Conservation (phyloP, 53 echinoderm and acorn worm species). For the Paracentrotus lividus region DNA sequence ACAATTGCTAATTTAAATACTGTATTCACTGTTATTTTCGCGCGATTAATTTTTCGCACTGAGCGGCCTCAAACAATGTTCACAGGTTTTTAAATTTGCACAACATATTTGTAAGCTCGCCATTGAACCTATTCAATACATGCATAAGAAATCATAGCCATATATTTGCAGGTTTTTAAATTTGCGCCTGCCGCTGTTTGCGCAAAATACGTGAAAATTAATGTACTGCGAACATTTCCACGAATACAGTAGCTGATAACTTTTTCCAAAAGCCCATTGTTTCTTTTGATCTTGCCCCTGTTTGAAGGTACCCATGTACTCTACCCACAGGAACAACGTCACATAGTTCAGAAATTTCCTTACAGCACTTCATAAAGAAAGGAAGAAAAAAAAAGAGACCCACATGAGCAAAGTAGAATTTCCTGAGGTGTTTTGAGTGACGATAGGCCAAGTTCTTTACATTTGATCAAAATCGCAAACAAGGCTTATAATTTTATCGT, state of each 20-base stretch:
- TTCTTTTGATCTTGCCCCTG: background rate
- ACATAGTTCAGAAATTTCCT: conserved; percentile 5
- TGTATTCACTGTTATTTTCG: background rate
- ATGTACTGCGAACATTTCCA: too few species aligned
- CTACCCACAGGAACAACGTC: background rate
- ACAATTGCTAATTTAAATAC: background rate
- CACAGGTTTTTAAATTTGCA: too few species aligned
- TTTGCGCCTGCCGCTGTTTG: too few species aligned
- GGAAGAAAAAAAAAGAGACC: conserved; percentile 31
- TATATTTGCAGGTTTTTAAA: too few species aligned
- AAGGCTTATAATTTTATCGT: conserved; percentile 40
- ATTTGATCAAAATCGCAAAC: conserved; percentile 29
- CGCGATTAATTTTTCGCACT: too few species aligned
- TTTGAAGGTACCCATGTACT: background rate
- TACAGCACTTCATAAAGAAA: background rate
- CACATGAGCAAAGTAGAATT: conserved; percentile 44
- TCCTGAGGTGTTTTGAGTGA: conserved; percentile 34
- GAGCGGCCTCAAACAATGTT: too few species aligned
- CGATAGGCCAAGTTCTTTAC: background rate
- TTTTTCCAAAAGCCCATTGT: background rate
- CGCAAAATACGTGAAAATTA: too few species aligned
- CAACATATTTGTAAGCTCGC: too few species aligned
- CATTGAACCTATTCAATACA: too few species aligned
- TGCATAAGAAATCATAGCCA: too few species aligned
- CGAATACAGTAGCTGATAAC: too few species aligned